phyloP scores from a whole-genome alignment of 2,113 vertebrate species.

The Bujurquina vittata region DNA sequence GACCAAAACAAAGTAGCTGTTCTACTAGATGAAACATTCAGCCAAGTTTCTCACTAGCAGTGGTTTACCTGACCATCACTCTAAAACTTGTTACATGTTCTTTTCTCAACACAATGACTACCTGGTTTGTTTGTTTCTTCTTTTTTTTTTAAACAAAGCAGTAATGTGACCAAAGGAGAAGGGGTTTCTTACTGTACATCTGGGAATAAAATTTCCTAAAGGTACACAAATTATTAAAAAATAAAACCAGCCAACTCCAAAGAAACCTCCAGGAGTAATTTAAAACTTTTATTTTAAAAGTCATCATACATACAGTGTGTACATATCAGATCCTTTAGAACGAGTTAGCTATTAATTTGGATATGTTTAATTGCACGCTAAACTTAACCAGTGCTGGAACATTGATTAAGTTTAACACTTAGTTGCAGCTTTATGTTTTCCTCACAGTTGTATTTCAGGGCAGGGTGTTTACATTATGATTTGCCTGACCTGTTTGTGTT shows the following conservation, averaged over 20 bases:
- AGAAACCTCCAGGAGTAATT: conserved; percentile 26
- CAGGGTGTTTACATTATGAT: conserved; percentile 30
- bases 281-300: conserved; percentile 17
- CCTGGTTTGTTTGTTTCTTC: not conserved
- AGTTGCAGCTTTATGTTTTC: conserved; percentile 3
- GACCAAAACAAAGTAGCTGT: conserved; percentile 90
- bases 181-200: not conserved
- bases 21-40: conserved; percentile 93
- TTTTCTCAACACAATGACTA: conserved; percentile 17
- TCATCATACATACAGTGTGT: not conserved
- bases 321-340: conserved; percentile 13
- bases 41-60: conserved; percentile 88
- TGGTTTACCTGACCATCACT: conserved; percentile 78
- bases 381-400: conserved; percentile 20
- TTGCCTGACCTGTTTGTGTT: not conserved
- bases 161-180: conserved; percentile 52
- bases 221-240: not conserved
- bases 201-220: conserved; percentile 20
- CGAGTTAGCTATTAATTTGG: not conserved
- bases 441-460: conserved; percentile 23
- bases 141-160: not conserved
- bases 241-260: conserved; percentile 16
- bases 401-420: conserved; percentile 4
- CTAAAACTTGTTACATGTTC: conserved; percentile 27
- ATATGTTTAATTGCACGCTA: not conserved